Conservation (phyloP, 2,888 invertebrate species). For the Dryocosmus kuriphilus region DNA sequence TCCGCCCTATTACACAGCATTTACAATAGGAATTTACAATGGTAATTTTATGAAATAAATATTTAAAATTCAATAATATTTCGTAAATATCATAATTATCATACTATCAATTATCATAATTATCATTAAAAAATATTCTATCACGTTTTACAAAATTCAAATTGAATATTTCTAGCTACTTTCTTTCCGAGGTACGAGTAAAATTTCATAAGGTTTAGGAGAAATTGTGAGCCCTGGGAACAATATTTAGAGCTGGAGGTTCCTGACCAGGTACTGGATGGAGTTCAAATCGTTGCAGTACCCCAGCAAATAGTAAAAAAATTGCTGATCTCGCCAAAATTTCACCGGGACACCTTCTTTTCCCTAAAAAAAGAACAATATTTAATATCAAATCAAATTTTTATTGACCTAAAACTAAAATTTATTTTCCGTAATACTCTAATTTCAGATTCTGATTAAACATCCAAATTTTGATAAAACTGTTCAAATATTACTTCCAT, state of each 20-base stretch:
- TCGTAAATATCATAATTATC: no score
- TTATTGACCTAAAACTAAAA: no score
- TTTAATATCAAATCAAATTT: constrained; percentile 5
- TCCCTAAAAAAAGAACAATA: constrained; percentile 77
- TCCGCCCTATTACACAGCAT: no score
- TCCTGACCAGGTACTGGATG: constrained; percentile 74
- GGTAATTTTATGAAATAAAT: background rate
- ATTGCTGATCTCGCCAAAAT: constrained; percentile 81
- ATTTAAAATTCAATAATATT: background rate
- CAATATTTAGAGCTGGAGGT: constrained; percentile 76
- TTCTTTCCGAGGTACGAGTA: constrained; percentile 69
- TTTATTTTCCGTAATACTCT: no score
- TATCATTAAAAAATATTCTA: no score
- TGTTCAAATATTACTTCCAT: background rate
- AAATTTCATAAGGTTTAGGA: constrained; percentile 80
- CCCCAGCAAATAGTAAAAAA: constrained; percentile 82
- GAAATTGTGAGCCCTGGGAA: constrained; percentile 80
- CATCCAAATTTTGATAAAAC: background rate
- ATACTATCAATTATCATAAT: no score
- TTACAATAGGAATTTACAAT: no score
- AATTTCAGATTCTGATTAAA: no score
- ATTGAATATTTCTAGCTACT: background rate
- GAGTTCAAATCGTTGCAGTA: constrained; percentile 81
- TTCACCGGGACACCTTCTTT: constrained; percentile 84
- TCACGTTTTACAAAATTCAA: no score